A percentile compares a stretch with the other conserved stretches of the same genome.
phyloP scores from a whole-genome alignment of 1,140 invertebrate genomes.

The Lepidostoma basale region DNA sequence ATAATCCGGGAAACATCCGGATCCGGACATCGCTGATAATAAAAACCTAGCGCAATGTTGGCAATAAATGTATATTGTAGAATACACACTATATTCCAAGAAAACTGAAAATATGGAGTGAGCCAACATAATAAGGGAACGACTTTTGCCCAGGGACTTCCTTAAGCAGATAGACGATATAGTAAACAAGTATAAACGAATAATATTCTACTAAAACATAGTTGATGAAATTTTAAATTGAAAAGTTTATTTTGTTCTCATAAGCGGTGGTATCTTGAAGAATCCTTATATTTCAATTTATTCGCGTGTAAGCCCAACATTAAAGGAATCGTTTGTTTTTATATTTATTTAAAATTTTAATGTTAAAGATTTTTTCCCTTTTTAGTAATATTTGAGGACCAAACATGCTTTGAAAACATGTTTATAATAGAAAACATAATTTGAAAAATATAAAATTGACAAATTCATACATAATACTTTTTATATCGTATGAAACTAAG shows the following conservation, averaged over 20 bases:
- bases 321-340: constrained; percentile 24
- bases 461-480: too few relatives aligned
- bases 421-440: too few relatives aligned
- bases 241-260: constrained; percentile 15
- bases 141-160: background rate
- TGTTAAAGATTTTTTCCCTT: background rate
- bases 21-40: too few relatives aligned
- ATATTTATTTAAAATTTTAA: constrained; percentile 19
- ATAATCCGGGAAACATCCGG: too few relatives aligned
- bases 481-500: too few relatives aligned
- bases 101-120: background rate
- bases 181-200: background rate
- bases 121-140: background rate
- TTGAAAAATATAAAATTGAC: too few relatives aligned
- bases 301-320: constrained; percentile 8
- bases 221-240: background rate
- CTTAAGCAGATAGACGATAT: background rate
- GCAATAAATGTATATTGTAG: too few relatives aligned
- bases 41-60: too few relatives aligned
- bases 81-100: too few relatives aligned
- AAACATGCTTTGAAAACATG: too few relatives aligned
- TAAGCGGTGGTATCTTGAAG: background rate
- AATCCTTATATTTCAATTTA: constrained; percentile 20
- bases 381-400: background rate
- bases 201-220: background rate